Base-by-base conservation (phyloP, 2,888 invertebrate species). In the Halictus ligatus region DNA sequence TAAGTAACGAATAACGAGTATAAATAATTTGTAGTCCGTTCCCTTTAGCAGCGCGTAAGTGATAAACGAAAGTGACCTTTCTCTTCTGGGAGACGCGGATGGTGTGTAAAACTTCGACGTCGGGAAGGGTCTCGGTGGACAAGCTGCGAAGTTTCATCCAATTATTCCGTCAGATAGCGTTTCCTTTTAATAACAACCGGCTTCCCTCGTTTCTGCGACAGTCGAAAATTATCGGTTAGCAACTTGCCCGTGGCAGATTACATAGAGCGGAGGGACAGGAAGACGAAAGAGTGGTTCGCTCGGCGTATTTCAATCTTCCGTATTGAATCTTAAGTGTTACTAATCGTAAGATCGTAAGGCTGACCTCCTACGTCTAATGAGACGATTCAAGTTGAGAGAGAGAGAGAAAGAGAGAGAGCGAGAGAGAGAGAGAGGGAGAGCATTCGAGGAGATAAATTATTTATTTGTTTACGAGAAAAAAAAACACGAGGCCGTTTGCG, bases 291-390 rank as follows among this genome's bases (percentile, higher is more conserved):
- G 72, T 78, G 88, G 85, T 75, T 81, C 73, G 71, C 81, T 78
- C 87, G 80, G 80, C 84, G 81, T 83, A 88, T 78, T 89, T 89
- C 88, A 91, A 91, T 92, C 90, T 91, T 92, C 92, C 90, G 88
- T 90, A 90, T 91, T 89, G 88, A 90, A 91, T 92, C 80, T 92
- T 91, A 91, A 91, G 89, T 92, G 92, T 91, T 91, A 92, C 85
- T 91, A 91, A 90, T 90, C 80, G 29, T 91, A 91, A 91, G 89
- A 83, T 89, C 86, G 91, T 87, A 93, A 93, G 93, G 92, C 92
- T 93, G 93, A 93, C 89, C 92, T 93, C 89, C 86, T 87, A 89
- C 86, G 88, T 89, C 88, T 88, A 90, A 85, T 84, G 79, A 81
- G 88, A 90, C 88, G 90, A 84, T 89, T 90, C 89, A 89, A 90